phyloP scores from a whole-genome alignment of 2,797 vertebrate species.

The Molossus alvarezi region DNA sequence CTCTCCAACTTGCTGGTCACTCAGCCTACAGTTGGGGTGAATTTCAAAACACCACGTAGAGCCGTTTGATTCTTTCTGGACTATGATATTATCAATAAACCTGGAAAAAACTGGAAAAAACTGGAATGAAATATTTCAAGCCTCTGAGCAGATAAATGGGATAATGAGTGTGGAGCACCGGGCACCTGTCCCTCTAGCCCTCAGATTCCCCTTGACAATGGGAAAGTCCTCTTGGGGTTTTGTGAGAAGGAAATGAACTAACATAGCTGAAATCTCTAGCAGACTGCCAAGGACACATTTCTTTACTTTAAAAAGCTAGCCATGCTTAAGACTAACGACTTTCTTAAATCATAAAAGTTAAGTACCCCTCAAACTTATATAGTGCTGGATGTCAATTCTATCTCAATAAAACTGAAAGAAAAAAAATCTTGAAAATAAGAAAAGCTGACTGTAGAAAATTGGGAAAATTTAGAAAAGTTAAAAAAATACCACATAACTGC shows the following conservation, averaged over 20 bases:
- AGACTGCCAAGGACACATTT: background rate
- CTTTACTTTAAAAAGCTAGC: conserved; percentile 30
- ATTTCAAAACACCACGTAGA: too few relatives aligned
- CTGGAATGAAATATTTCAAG: background rate
- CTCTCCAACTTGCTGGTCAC: too few relatives aligned
- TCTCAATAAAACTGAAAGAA: background rate
- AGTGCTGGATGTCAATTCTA: background rate
- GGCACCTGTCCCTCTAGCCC: background rate
- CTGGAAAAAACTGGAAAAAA: background rate
- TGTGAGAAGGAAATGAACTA: background rate
- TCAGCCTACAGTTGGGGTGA: too few relatives aligned
- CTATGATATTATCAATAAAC: too few relatives aligned
- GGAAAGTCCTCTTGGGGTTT: background rate
- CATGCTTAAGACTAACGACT: background rate
- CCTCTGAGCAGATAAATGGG: background rate
- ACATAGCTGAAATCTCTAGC: background rate
- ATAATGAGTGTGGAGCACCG: background rate
- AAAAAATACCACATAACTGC: background rate
- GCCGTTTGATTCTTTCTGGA: too few relatives aligned
- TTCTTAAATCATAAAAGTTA: background rate
- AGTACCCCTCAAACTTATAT: background rate
- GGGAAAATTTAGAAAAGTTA: background rate
- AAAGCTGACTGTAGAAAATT: background rate
- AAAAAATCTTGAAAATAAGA: background rate
- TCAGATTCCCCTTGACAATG: conserved; percentile 41